Percentiles rank a stretch among this genome's conserved stretches.
phyloP scores from a whole-genome alignment of 2,797 vertebrate genomes.

The Neomorphus geoffroyi region DNA sequence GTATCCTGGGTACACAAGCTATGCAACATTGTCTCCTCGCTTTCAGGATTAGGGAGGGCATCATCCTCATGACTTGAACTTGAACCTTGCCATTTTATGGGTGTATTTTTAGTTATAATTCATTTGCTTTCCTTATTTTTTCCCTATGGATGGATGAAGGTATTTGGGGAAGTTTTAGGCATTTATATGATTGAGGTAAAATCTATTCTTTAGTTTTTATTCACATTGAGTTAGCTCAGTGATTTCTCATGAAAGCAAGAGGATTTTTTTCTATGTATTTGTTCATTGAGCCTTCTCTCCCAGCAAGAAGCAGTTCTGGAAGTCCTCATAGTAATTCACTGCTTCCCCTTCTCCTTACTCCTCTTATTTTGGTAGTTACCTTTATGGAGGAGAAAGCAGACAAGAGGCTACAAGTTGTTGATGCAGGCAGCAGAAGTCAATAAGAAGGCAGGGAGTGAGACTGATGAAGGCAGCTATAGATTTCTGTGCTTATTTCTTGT shows the following conservation, averaged over 20 bases:
- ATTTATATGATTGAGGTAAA: neutral
- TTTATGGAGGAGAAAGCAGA: constrained; percentile 56
- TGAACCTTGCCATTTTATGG: neutral
- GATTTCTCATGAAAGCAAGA: neutral
- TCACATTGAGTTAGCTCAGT: neutral
- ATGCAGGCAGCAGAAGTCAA: constrained; percentile 73
- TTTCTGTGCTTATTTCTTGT: constrained; percentile 74
- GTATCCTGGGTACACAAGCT: neutral
- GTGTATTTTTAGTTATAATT: neutral
- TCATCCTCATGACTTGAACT: neutral
- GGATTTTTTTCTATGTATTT: neutral
- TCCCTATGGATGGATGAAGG: neutral
- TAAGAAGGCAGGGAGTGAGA: constrained; percentile 72
- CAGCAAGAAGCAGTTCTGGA: neutral
- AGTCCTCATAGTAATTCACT: neutral
- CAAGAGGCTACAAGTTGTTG: constrained; percentile 48
- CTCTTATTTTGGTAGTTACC: constrained; percentile 5
- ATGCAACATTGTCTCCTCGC: neutral
- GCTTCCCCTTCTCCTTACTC: neutral
- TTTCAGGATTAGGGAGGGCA: constrained; percentile 42
- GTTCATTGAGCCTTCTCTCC: neutral
- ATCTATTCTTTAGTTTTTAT: neutral
- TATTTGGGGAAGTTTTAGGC: neutral
- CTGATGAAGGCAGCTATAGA: constrained; percentile 76
- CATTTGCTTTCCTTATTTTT: neutral